phyloP scores from a whole-genome alignment of 2,113 vertebrate genomes.

The Halcyon senegalensis region DNA sequence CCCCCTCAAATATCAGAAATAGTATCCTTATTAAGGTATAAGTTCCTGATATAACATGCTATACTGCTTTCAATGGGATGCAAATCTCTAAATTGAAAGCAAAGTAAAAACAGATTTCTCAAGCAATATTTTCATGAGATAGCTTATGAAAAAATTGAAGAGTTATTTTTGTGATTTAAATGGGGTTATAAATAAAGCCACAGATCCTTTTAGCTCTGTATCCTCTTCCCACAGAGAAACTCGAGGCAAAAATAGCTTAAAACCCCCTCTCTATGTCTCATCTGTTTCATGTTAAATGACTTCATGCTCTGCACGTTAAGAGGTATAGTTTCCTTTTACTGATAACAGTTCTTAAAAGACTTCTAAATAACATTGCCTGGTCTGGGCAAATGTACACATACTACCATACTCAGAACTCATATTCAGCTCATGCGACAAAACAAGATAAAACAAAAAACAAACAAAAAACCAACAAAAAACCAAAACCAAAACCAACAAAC shows the following conservation, averaged over 20 bases:
- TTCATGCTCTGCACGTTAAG: constrained; percentile 19
- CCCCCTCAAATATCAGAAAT: neutral
- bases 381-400: neutral
- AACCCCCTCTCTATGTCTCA: neutral
- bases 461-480: too few species aligned
- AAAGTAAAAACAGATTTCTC: neutral
- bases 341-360: neutral
- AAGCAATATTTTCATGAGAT: neutral
- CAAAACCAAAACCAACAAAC: neutral
- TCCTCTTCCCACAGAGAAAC: neutral
- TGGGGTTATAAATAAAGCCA: constrained; percentile 28
- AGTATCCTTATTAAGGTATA: neutral
- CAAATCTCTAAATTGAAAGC: neutral
- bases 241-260: constrained; percentile 22
- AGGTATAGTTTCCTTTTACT: neutral
- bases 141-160: neutral
- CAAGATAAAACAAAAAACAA: neutral
- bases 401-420: neutral
- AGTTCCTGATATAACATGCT: neutral
- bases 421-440: neutral
- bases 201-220: constrained; percentile 6
- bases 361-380: neutral
- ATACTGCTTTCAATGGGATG: neutral
- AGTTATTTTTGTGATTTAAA: constrained; percentile 36
- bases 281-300: constrained; percentile 7